Evolutionary conservation across 2,797 vertebrate species (phyloP).

Genomic region (Nyctibius grandis): DNA sequence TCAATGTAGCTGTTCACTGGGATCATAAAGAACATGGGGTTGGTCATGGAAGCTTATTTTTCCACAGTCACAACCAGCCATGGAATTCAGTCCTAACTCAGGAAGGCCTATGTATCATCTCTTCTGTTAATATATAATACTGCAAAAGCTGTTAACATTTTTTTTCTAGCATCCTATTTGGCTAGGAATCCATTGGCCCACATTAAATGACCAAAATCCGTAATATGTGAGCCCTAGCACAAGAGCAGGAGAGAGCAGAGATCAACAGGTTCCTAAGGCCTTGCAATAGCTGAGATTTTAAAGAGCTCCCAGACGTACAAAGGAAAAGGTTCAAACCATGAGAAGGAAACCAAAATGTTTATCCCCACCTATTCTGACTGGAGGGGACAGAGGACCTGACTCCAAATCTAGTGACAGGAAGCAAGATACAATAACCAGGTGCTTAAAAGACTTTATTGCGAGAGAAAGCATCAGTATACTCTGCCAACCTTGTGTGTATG

Average conservation of each 20-base stretch:
- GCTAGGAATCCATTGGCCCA: not conserved
- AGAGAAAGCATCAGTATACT: not conserved
- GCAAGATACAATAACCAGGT: not conserved
- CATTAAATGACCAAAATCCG: not conserved
- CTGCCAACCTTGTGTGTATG: not conserved
- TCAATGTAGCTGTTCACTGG: not conserved
- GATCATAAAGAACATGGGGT: not conserved
- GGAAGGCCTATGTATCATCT: not conserved
- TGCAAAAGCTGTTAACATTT: not conserved
- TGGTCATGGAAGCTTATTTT: not conserved
- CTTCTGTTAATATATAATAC: not conserved
- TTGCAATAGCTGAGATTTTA: not conserved
- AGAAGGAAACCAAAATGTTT: not conserved
- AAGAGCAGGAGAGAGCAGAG: not conserved
- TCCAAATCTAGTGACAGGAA: not conserved
- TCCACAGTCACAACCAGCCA: not conserved
- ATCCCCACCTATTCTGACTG: not conserved
- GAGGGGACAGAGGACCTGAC: not conserved
- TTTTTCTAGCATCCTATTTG: not conserved
- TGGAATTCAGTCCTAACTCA: not conserved
- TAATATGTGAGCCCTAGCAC: not conserved
- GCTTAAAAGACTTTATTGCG: not conserved
- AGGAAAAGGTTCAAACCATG: not conserved
- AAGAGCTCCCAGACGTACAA: not conserved
- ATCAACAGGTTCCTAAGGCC: not conserved